These are phyloP conservation scores for Ditula angustiorana DNA, from an alignment of 2,888 invertebrate genomes.

Conservation along the genomic window DNA sequence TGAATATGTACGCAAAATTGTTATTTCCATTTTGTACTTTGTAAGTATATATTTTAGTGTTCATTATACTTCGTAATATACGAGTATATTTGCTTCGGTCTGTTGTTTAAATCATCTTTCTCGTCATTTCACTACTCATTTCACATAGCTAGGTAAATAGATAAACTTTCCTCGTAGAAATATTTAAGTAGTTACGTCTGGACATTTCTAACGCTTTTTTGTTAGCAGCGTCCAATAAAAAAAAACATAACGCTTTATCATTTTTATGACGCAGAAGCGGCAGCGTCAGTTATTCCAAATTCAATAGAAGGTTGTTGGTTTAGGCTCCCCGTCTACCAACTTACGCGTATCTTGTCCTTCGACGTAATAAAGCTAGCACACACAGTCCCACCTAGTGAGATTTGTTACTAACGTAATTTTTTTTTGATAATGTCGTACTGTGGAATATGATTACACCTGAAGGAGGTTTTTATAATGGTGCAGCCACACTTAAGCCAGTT, in stretches of 20 bases:
- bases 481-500: no score
- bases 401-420: neutral
- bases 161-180: neutral
- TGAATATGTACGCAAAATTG: no score
- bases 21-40: no score
- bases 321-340: slow-evolving; percentile 16
- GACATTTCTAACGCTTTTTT: neutral
- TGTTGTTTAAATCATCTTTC: no score
- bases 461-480: no score
- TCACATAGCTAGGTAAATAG: no score
- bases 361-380: slow-evolving; percentile 6
- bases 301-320: slow-evolving; percentile 14
- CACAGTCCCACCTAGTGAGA: neutral
- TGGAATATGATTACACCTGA: no score
- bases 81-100: no score
- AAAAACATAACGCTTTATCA: slow-evolving; percentile 6
- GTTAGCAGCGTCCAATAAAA: neutral
- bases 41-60: no score
- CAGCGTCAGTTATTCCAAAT: slow-evolving; percentile 12
- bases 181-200: neutral
- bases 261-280: slow-evolving; percentile 21
- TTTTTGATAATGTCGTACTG: no score
- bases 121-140: no score
- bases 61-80: no score
- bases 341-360: slow-evolving; percentile 17